phyloP scores from a whole-genome alignment of 2,888 invertebrate species.

The Pyralis farinalis region DNA sequence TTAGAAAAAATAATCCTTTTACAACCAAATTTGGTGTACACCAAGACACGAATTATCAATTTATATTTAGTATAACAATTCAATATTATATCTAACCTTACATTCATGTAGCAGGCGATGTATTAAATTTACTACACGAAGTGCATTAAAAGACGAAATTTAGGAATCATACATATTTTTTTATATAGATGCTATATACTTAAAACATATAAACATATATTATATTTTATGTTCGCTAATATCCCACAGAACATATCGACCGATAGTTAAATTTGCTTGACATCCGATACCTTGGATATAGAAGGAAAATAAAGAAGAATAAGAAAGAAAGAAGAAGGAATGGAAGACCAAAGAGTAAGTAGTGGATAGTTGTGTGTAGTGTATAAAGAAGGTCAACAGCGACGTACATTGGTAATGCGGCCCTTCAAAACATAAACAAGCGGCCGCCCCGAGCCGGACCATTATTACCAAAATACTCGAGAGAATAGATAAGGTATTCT shows the following conservation, averaged over 20 bases:
- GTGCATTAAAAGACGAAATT: constrained; percentile 58
- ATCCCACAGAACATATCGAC: constrained; percentile 47
- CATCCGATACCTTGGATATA: constrained; percentile 35
- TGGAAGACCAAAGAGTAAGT: constrained; percentile 43
- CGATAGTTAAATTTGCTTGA: constrained; percentile 79
- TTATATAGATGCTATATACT: constrained; percentile 37
- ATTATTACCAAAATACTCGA: constrained; percentile 15
- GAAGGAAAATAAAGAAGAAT: constrained; percentile 29
- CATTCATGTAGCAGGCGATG: constrained; percentile 65
- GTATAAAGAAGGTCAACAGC: constrained; percentile 20
- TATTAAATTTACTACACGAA: constrained; percentile 60
- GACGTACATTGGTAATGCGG: constrained; percentile 19
- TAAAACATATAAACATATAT: constrained; percentile 38
- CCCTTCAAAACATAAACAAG: not conserved
- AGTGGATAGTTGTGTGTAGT: constrained; percentile 32
- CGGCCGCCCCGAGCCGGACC: not conserved
- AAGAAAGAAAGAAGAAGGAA: constrained; percentile 24
- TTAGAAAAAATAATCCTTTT: constrained; percentile 38
- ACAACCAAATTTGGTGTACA: constrained; percentile 59
- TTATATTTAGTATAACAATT: constrained; percentile 33
- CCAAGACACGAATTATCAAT: constrained; percentile 53
- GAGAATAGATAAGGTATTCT: constrained; percentile 18
- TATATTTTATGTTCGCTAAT: constrained; percentile 34
- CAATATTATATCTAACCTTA: constrained; percentile 51
- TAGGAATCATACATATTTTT: constrained; percentile 38